Evolutionary conservation across 2,113 vertebrate species (phyloP), one percentile per base, ranked within the genome.

Genomic region (Zosterops pallidus): DNA sequence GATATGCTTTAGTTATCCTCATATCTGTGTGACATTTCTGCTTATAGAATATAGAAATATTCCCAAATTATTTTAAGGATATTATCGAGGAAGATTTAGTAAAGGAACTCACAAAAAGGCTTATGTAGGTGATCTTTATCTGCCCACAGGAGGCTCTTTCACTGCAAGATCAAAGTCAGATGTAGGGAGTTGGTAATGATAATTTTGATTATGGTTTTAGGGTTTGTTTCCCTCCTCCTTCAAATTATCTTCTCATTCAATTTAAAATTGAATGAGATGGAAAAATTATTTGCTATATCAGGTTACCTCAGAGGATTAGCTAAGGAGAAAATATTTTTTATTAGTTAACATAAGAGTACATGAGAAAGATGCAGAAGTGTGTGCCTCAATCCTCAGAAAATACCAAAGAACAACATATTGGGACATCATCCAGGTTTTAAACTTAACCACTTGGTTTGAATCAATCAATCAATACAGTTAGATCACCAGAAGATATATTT

Each of bases 361-460:
- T 2, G 4, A 64, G 31, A 63, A 80, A 72, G 28, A 29, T 22
- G 6, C 5, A 44, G 46, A 86, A 25, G 1, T n/a, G 24, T 50
- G 5, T 46, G 6, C 6, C 31, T 63, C 16, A 55, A 0, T 72
- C 18, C 29, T 72, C 0, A 2, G 31, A 47, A 9, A n/a, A 25
- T 55, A 57, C 6, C 24, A 35, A 85, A 77, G 26, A 68, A 24
- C 11, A 42, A 1, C 3, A 12, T 78, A 67, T 5, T 57, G 22
- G 6, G 12, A 49, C 11, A 24, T 22, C 20, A 63, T 50, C 14
- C 14, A 62, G 13, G 28, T 57, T 55, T 75, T 60, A 20, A 78
- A 44, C 5, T 55, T 65, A 46, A 42, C 20, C 3, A 2, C 22
- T 68, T 82, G 8, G 3, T 78, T 90, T 75, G 9, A 67, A 46